phyloP scores from a whole-genome alignment of 1,140 invertebrate genomes.

The Danaus plexippus region DNA sequence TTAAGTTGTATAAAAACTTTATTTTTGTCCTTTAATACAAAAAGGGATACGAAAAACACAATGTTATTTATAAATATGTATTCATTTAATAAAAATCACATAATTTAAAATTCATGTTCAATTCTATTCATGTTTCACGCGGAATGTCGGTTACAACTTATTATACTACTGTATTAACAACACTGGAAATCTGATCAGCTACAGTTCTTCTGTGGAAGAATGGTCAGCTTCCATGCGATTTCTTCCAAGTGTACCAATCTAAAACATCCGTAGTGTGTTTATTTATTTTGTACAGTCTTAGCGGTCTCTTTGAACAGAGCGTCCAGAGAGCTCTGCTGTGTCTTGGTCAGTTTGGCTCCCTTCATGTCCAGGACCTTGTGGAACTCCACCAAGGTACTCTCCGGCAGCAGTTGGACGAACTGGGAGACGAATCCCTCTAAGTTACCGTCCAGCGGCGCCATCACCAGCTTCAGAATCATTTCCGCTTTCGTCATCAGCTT shows the following conservation, averaged over 20 bases:
- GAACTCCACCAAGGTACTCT: constrained; percentile 92
- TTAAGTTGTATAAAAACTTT: too few species aligned
- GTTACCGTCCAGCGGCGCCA: constrained; percentile 92
- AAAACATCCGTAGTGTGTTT: constrained; percentile 3
- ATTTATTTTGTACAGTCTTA: constrained; percentile 23
- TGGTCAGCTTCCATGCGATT: too few species aligned
- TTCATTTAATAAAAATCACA: not conserved
- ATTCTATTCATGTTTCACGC: not conserved
- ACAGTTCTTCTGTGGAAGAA: too few species aligned
- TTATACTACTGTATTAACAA: constrained; percentile 19
- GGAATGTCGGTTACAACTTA: constrained; percentile 3
- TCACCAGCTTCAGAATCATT: constrained; percentile 98
- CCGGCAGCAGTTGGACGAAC: constrained; percentile 91
- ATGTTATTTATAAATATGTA: not conserved
- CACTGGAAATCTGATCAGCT: constrained; percentile 14
- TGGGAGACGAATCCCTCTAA: constrained; percentile 87
- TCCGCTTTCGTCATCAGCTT: constrained; percentile 99
- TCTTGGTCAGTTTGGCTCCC: constrained; percentile 73
- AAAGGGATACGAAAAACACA: constrained; percentile 1
- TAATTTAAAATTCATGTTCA: not conserved
- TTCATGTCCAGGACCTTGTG: constrained; percentile 98
- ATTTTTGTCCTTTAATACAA: not conserved
- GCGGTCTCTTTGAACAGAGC: constrained; percentile 37
- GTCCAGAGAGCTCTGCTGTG: constrained; percentile 44
- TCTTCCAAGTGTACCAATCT: too few species aligned